Evolutionary conservation across 1,140 invertebrate species (phyloP).

Genomic region (Pachypeltis micranthus): DNA sequence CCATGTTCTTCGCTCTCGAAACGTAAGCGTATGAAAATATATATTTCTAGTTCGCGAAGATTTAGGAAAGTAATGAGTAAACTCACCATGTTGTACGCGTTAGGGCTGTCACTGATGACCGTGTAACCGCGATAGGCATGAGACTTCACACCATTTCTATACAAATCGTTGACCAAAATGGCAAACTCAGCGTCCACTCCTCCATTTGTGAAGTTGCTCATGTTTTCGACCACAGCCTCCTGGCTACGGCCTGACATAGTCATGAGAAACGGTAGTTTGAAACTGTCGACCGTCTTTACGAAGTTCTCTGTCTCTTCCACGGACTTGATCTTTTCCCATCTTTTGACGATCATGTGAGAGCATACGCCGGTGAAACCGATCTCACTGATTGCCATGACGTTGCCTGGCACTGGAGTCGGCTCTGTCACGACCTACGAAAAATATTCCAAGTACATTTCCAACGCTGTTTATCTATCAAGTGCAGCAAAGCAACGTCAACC

Average conservation of each 20-base stretch:
- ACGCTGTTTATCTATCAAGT: no score
- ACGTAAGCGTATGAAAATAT: no score
- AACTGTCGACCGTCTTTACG: slow-evolving; percentile 23
- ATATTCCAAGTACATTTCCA: no score
- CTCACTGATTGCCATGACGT: slow-evolving; percentile 43
- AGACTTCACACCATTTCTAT: not conserved
- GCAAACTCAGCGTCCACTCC: not conserved
- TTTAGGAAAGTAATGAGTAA: no score
- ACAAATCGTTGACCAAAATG: not conserved
- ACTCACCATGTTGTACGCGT: not conserved
- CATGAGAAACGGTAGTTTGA: slow-evolving; percentile 26
- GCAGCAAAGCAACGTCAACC: no score
- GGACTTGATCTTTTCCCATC: slow-evolving; percentile 17
- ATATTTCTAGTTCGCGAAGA: no score
- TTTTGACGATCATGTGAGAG: slow-evolving; percentile 43
- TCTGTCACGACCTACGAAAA: slow-evolving; percentile 42
- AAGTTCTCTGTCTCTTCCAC: not conserved
- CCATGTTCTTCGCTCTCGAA: not conserved
- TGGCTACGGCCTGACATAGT: slow-evolving; percentile 25
- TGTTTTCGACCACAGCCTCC: not conserved
- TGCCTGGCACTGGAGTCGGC: slow-evolving; percentile 31
- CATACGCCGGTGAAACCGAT: slow-evolving; percentile 54
- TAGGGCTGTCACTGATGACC: not conserved
- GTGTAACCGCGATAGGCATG: not conserved
- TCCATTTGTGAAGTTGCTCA: not conserved